Base-by-base conservation (phyloP, 2,113 vertebrate genomes). In the Gambusia affinis region DNA sequence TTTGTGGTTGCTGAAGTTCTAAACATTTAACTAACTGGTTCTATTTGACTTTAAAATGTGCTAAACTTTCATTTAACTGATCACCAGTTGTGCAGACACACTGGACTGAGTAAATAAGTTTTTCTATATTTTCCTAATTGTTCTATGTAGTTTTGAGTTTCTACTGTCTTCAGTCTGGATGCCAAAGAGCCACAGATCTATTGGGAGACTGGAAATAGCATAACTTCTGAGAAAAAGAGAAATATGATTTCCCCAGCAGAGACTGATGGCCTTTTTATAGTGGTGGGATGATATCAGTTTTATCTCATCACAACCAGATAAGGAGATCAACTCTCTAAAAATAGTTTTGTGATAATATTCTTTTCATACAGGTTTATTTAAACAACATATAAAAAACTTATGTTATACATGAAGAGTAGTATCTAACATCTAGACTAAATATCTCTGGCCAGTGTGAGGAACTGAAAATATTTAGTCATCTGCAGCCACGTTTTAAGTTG, bases 171-270 rank as follows among this genome's bases (percentile, higher is more conserved):
- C 35, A 51, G 62, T 31, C 30, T 47, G 72, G 42, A 33, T 15
- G 24, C 44, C n/a, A 17, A 65, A 65, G 63, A 54, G 15, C 30
- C 28, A 12, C 30, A 64, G 31, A 65, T 73, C 72, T 73, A 28
- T 10, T 54, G 63, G 63, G 62, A 65, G 29, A 24, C 62, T 29
- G 8, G 54, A 65, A 73, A 73, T 39, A 63, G 54, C 72, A 42
- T 57, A n/a, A 57, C 44, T 37, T 51, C 31, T 28, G 72, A 65
- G 30, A 19, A 65, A 33, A 11, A 29, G n/a, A 35, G 8, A 73
- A 29, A 73, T 47, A 37, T 37, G 30, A 37, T n/a, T 17, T 10
- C 37, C 12, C 30, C 61, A 35, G 30, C 33, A 35, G 7, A 27
- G 30, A 24, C 42, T 28, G 27, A 42, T 15, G 14, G n/a, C 8